Conservation (phyloP, 2,888 invertebrate genomes). For the Sipha maydis region DNA sequence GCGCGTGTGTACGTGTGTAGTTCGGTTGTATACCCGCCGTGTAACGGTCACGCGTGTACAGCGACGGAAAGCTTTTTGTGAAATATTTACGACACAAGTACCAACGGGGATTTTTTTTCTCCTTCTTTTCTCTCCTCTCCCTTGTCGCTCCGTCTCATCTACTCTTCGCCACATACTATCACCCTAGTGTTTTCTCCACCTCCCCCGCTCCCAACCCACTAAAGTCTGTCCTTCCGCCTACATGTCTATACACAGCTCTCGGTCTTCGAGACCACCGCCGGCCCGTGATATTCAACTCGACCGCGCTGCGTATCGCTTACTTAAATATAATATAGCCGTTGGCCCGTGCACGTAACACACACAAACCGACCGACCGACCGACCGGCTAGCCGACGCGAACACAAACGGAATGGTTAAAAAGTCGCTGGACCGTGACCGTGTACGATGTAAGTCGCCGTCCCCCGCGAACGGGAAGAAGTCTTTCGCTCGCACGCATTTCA, state of each 20-base stretch:
- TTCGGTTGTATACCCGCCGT: background rate
- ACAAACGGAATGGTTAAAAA: conserved; percentile 60
- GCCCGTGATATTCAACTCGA: conserved; percentile 27
- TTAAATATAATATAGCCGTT: background rate
- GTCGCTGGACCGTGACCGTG: conserved; percentile 34
- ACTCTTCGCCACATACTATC: too few species aligned
- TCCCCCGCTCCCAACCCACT: too few species aligned
- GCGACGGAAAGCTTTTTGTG: conserved; percentile 55
- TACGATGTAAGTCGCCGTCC: background rate
- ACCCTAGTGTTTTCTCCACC: too few species aligned
- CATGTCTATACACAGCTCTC: too few species aligned
- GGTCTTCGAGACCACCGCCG: too few species aligned
- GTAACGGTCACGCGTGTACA: conserved; percentile 50
- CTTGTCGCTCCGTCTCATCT: background rate
- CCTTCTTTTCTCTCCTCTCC: background rate
- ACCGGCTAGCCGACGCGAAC: background rate
- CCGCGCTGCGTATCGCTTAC: conserved; percentile 30
- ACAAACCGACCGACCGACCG: background rate
- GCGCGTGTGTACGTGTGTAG: background rate
- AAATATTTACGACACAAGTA: conserved; percentile 52
- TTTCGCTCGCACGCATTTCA: background rate
- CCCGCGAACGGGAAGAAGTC: background rate
- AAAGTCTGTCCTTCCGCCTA: too few species aligned
- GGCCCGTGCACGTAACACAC: background rate
- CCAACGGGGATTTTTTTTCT: conserved; percentile 4